phyloP scores from a whole-genome alignment of 2,113 vertebrate genomes.

The Ursus arctos region DNA sequence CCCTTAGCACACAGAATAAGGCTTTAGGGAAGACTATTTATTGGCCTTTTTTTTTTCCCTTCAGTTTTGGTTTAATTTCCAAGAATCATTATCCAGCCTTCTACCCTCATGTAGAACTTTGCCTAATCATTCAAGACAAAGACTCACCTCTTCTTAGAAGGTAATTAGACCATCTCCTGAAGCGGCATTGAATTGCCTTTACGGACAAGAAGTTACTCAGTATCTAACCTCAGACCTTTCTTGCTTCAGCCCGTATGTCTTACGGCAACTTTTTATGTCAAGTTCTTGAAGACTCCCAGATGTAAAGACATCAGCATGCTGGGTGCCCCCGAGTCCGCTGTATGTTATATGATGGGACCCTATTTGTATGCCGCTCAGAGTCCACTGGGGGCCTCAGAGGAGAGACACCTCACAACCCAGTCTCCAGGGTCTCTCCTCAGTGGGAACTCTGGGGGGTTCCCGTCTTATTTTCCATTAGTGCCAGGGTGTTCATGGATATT shows the following conservation, averaged over 20 bases:
- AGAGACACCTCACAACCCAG: neutral
- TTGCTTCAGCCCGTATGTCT: neutral
- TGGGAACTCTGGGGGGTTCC: neutral
- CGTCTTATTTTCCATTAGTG: neutral
- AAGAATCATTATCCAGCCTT: neutral
- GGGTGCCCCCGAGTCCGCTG: neutral
- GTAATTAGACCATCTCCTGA: neutral
- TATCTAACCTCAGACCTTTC: neutral
- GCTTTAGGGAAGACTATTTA: neutral
- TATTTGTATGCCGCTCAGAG: neutral
- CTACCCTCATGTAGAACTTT: neutral
- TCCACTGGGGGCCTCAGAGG: neutral
- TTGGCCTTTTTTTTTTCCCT: neutral
- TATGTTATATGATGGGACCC: too few species aligned
- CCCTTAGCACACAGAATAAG: rapidly evolving
- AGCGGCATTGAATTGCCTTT: neutral
- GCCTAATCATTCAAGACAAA: neutral
- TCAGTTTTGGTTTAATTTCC: neutral
- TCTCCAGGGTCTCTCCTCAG: neutral
- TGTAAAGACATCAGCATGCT: neutral
- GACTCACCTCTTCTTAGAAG: neutral
- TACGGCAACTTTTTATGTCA: neutral
- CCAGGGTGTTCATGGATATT: rapidly evolving
- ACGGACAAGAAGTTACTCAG: neutral
- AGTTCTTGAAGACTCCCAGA: neutral